Conservation (phyloP, 2,797 vertebrate species). For the Hemitrygon akajei region DNA sequence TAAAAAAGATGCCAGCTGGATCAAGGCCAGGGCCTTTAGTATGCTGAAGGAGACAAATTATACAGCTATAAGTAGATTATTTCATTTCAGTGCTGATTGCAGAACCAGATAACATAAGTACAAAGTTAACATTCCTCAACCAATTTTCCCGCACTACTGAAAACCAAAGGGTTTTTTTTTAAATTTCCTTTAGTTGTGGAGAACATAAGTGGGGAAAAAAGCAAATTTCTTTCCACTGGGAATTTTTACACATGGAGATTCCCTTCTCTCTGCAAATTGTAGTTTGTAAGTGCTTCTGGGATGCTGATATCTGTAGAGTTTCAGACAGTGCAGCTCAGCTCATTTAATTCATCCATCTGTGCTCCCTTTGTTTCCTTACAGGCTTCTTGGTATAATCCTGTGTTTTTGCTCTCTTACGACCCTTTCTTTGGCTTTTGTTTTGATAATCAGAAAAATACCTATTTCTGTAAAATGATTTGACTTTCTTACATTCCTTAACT, state of each 20-base stretch:
- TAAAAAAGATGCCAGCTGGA: not conserved
- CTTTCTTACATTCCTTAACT: not conserved
- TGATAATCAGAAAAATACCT: not conserved
- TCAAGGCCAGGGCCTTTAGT: not conserved
- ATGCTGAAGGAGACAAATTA: not conserved
- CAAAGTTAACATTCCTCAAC: not conserved
- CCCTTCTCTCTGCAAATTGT: not conserved
- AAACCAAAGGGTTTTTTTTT: not conserved
- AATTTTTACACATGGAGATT: not conserved
- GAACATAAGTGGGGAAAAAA: not conserved
- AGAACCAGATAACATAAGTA: not conserved
- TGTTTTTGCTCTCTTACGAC: not conserved
- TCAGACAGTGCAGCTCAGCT: not conserved
- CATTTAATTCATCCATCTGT: not conserved
- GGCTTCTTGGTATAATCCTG: not conserved
- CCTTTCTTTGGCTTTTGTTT: too few species aligned
- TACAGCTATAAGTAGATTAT: not conserved
- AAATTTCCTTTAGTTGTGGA: not conserved
- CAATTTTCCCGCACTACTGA: not conserved
- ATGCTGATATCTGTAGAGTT: not conserved
- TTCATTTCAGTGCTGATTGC: not conserved
- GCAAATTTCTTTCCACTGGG: not conserved
- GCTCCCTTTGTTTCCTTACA: not conserved
- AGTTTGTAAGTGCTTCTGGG: not conserved
- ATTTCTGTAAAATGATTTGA: not conserved